Percentiles rank a stretch among this genome's conserved stretches.
These are phyloP conservation scores for Drosophila teissieri DNA, from an alignment of 1,140 invertebrate genomes.

Conservation along the genomic window DNA sequence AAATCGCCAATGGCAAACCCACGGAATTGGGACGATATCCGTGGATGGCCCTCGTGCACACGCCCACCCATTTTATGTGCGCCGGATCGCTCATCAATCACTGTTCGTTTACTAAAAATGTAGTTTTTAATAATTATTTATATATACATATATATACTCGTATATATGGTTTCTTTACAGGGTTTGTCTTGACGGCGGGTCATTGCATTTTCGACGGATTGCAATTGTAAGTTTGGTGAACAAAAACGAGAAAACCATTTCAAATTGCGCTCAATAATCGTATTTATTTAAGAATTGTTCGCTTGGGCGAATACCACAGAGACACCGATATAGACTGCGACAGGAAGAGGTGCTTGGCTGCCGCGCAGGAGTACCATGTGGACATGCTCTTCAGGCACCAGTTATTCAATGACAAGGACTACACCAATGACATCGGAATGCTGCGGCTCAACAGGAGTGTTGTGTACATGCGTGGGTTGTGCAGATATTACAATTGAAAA, in stretches of 20 bases:
- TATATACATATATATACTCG: no score
- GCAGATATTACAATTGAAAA: neutral
- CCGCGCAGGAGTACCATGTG: neutral
- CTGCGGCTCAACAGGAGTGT: neutral
- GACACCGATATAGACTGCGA: neutral
- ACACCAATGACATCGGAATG: neutral
- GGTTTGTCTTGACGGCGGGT: constrained; percentile 17
- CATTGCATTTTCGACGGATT: neutral
- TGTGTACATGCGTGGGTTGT: neutral
- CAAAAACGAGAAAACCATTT: neutral
- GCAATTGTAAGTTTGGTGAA: neutral
- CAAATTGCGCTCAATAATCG: no score
- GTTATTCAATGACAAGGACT: neutral
- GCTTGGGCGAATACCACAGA: neutral
- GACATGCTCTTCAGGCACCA: neutral
- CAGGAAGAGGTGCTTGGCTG: neutral
- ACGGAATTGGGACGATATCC: constrained; percentile 4
- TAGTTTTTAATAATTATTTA: no score
- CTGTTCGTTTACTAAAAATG: neutral
- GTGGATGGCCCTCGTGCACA: constrained; percentile 10
- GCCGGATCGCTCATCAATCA: constrained; percentile 9
- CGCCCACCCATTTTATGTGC: neutral
- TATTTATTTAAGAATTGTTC: neutral
- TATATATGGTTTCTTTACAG: neutral
- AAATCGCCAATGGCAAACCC: neutral